Base-by-base conservation (phyloP, 2,888 invertebrate species). In the Halictus ligatus region DNA sequence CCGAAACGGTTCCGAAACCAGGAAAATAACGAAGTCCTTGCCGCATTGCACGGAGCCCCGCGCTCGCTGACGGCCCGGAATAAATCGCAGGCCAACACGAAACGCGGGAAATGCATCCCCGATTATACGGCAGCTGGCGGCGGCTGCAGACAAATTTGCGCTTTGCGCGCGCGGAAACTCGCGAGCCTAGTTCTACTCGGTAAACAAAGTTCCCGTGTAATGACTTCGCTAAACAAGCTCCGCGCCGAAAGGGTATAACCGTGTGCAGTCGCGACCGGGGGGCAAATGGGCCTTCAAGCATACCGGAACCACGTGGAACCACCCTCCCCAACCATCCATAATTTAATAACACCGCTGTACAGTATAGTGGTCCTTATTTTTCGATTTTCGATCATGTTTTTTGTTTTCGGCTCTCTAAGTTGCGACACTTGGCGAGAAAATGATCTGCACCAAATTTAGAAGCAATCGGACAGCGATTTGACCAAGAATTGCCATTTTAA, bases 161-260 rank as follows among this genome's bases (percentile, higher is more conserved):
- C 73, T 40, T 29, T 72, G 72, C 46, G 71, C 10, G 74, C 25
- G 72, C 74, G 46, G 75, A 60, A 73, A 64, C 81, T 74, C 60
- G 73, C 71, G 64, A 67, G 76, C 76, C 72, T 35, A 40, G 54
- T 54, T 54, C 74, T 13, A 29, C 74, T 21, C 74, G 58, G 78
- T 83, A 85, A 85, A 83, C 84, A 81, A 83, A 85, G 73, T 85
- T 85, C 58, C 43, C 78, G 83, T 76, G 85, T 81, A 85, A 85
- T 75, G 84, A 84, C 84, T 84, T 78, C 29, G 83, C 75, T 67
- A 73, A 84, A 82, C 83, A 78, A 83, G 84, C 75, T 46, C 25
- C 54, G n/a, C 75, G 74, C 35, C 54, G 58, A 82, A 78, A 78
- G 82, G 81, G 35, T 84, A 77, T 58, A 18, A 48, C n/a, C 25